Base-by-base conservation (phyloP, 2,888 invertebrate genomes). In the Furcula furcula region DNA sequence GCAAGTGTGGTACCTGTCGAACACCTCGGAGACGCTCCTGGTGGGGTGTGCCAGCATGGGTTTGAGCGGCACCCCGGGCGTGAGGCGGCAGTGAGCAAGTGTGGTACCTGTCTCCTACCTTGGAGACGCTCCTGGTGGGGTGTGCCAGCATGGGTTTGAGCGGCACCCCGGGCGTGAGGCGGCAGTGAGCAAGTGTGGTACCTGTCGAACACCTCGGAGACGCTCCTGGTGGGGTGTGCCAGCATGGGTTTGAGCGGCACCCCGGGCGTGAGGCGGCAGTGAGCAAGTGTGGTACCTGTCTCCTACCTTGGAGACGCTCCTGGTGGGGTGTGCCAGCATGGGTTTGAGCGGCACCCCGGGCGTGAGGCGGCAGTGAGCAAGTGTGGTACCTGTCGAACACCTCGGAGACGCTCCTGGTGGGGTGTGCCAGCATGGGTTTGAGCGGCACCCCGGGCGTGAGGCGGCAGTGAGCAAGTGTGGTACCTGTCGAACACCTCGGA, bases 41-140 rank as follows among this genome's bases (percentile, higher is more conserved):
- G 98, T 97, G 1, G 99, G 99, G 73, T 98, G 98, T 0, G 99
- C 99, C 64, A 99, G 89, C 99, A 99, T 99, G 0, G 99, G 99
- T 73, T 98, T 97, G 43, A 99, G 89, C 4, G 99, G 99, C 49
- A 98, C 91, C 30, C 97, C 97, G 4, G 97, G 97, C 9, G 94
- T 93, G 40, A 99, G 91, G 59, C 94, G 94, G 76, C 98, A 98
- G 60, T 93, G 91, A 16, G 92, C 85, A 0, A 95, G 94, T 92
- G 76, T 34, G 98, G 74, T 22, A 98, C 75, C 7, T 16, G 16
- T 16, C 16, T 3, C 3, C 3, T 3, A 98, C 95, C 76, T 98
- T 98, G 45, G 93, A 92, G 0, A 98, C 94, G 2, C 98, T 98
- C 75, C 95, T 96, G 0, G 98, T 97, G 1, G 99, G 99, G 73